Percentiles rank a stretch among this genome's conserved stretches.
phyloP scores from a whole-genome alignment of 2,888 invertebrate species.

The Andrena bucephala region DNA sequence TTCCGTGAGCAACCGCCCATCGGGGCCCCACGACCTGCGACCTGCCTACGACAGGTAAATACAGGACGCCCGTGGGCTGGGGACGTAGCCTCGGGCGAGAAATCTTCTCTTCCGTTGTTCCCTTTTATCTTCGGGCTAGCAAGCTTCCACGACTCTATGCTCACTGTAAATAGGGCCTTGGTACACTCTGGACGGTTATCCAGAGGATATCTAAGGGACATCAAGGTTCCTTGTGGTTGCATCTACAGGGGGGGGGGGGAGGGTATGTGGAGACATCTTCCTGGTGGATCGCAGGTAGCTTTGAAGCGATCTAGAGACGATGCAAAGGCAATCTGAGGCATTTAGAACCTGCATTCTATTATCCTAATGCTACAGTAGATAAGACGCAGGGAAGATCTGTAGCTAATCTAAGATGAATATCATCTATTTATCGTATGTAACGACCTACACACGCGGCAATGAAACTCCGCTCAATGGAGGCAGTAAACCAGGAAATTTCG shows the following conservation, averaged over 20 bases:
- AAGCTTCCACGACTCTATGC: conserved; percentile 1
- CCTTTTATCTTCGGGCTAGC: conserved; percentile 20
- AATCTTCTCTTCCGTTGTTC: conserved; percentile 45
- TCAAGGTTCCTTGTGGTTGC: too few relatives aligned
- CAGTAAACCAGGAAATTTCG: neutral
- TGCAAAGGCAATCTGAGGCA: neutral
- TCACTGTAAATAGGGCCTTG: neutral
- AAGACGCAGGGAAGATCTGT: too few relatives aligned
- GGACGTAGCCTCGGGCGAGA: conserved; percentile 18
- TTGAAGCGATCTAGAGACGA: neutral
- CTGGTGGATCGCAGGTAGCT: neutral
- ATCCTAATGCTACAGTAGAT: neutral
- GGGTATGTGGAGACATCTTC: neutral
- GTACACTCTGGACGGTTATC: neutral
- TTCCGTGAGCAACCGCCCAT: conserved; percentile 52
- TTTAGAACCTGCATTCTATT: neutral
- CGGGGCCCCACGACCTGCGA: conserved; percentile 66
- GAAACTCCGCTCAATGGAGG: neutral
- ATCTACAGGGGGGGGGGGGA: too few relatives aligned
- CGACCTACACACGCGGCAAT: neutral
- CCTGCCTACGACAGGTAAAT: conserved; percentile 67
- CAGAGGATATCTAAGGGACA: too few relatives aligned
- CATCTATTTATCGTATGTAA: neutral
- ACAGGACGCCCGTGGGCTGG: conserved; percentile 44
- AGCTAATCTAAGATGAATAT: neutral